These are phyloP conservation scores for Limnephilus rhombicus DNA, from an alignment of 2,888 invertebrate species.

Conservation along the genomic window DNA sequence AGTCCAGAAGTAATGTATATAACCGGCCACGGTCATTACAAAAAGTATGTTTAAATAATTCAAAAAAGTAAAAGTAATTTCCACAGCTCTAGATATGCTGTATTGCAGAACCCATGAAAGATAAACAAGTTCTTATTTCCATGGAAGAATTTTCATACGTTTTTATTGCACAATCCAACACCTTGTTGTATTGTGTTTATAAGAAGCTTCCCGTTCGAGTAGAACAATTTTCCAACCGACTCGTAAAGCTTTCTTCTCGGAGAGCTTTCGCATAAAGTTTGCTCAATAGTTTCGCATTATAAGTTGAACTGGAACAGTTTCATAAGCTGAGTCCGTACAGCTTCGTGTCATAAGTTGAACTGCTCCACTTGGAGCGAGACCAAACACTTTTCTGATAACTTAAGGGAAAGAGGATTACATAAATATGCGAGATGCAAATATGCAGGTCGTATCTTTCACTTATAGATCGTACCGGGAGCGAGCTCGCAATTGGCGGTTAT, in stretches of 20 bases:
- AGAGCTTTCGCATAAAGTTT: slow-evolving; percentile 54
- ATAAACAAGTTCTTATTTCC: background rate
- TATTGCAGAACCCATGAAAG: too few species aligned
- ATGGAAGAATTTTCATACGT: background rate
- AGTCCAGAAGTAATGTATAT: too few species aligned
- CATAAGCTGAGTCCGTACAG: slow-evolving; percentile 42
- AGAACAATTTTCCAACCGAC: slow-evolving; percentile 50
- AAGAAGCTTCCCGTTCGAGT: slow-evolving; percentile 44
- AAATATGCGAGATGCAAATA: slow-evolving; percentile 44
- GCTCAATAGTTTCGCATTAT: slow-evolving; percentile 55
- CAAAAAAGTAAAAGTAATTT: too few species aligned
- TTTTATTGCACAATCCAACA: slow-evolving; percentile 12
- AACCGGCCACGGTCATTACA: too few species aligned
- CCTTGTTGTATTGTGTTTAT: slow-evolving; percentile 28
- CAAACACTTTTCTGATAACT: slow-evolving; percentile 64
- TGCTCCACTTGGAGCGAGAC: slow-evolving; percentile 64
- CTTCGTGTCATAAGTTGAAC: slow-evolving; percentile 62
- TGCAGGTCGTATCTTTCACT: slow-evolving; percentile 37
- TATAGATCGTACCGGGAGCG: background rate
- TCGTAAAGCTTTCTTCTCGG: slow-evolving; percentile 61
- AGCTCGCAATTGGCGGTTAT: background rate
- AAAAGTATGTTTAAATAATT: too few species aligned
- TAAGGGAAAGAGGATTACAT: slow-evolving; percentile 59
- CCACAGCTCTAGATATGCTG: too few species aligned
- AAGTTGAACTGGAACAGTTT: slow-evolving; percentile 49